phyloP scores from a whole-genome alignment of 2,113 vertebrate species.

The Gallinago jamesoni region DNA sequence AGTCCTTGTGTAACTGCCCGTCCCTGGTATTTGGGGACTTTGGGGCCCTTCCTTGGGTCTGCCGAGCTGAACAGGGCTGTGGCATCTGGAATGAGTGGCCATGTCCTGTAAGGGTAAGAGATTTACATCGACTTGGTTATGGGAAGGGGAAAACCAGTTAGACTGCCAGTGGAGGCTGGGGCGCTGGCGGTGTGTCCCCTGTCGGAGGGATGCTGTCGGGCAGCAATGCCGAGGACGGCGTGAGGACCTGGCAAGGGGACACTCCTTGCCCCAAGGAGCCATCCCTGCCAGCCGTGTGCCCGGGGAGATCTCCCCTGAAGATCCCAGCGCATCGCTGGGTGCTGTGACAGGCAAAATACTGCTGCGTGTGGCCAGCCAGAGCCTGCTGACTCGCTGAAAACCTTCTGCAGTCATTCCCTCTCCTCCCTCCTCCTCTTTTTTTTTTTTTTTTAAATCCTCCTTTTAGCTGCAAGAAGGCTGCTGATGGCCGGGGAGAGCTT shows the following conservation, averaged over 20 bases:
- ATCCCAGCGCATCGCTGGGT: background rate
- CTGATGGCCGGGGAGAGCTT: background rate
- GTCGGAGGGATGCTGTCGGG: background rate
- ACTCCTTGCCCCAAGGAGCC: background rate
- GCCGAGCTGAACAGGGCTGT: background rate
- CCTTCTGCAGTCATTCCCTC: background rate
- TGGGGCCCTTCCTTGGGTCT: background rate
- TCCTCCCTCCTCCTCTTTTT: background rate
- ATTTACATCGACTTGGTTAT: too few species aligned
- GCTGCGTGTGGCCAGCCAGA: background rate
- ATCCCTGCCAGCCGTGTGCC: background rate
- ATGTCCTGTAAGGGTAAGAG: fast-evolving
- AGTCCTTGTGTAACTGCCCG: fast-evolving
- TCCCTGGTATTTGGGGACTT: background rate
- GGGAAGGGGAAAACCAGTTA: background rate
- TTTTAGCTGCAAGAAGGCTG: background rate
- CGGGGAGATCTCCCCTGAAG: background rate
- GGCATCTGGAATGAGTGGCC: fast-evolving
- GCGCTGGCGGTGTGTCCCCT: fast-evolving
- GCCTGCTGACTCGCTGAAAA: background rate
- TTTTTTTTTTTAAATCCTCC: too few species aligned
- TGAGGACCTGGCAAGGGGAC: background rate
- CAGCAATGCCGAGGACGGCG: fast-evolving
- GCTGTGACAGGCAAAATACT: background rate
- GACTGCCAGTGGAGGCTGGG: fast-evolving